Evolutionary conservation across 1,140 invertebrate genomes (phyloP).

Genomic region (Hirudo medicinalis): DNA sequence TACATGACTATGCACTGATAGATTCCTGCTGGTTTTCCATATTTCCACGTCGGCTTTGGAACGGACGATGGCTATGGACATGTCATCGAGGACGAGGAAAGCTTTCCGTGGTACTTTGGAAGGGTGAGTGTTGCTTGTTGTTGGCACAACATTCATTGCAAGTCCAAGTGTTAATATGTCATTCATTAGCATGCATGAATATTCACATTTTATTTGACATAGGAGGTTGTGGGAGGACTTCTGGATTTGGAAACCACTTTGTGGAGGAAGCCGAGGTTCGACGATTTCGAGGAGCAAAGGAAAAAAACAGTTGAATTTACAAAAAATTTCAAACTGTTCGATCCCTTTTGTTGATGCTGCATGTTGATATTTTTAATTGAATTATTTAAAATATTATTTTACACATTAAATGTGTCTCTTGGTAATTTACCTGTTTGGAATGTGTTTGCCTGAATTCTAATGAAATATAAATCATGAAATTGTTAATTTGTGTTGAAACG

Average conservation of each 20-base stretch:
- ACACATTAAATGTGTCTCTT: too few species aligned
- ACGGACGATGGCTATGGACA: conserved; percentile 75
- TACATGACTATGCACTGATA: conserved; percentile 25
- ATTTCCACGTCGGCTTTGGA: conserved; percentile 86
- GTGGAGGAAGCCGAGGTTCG: conserved; percentile 66
- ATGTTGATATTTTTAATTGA: too few species aligned
- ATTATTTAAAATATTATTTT: too few species aligned
- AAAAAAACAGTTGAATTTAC: conserved; percentile 55
- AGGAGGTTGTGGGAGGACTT: conserved; percentile 90
- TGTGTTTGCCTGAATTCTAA: too few species aligned
- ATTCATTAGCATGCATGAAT: background rate
- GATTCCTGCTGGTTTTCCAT: conserved; percentile 82
- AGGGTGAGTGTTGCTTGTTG: conserved; percentile 48
- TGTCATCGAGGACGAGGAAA: conserved; percentile 80
- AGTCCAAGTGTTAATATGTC: background rate
- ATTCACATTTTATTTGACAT: conserved; percentile 29
- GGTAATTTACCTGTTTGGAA: too few species aligned
- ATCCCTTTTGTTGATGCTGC: conserved; percentile 28
- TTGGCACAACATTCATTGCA: background rate
- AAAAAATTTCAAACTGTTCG: conserved; percentile 52
- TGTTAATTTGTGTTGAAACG: too few species aligned
- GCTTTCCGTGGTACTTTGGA: conserved; percentile 79
- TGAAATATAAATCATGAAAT: too few species aligned
- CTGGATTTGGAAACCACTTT: conserved; percentile 66
- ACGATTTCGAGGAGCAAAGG: conserved; percentile 57